Percentiles rank a stretch among this genome's conserved stretches.
These are phyloP conservation scores for Spodoptera exigua DNA, from an alignment of 2,888 invertebrate genomes.

Conservation along the genomic window DNA sequence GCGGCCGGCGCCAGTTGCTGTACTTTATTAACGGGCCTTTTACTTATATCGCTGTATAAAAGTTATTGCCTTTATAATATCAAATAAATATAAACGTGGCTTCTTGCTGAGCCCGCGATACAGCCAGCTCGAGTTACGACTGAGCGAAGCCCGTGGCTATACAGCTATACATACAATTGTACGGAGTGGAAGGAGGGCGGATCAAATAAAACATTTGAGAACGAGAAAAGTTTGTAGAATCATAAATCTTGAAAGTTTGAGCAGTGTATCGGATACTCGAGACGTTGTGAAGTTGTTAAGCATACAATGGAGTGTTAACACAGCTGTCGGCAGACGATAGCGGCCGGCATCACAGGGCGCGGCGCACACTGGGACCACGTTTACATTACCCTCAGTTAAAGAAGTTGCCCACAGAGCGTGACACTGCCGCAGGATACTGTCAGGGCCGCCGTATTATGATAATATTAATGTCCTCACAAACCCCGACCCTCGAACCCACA, in stretches of 20 bases:
- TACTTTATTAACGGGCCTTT: not conserved
- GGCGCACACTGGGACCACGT: slow-evolving; percentile 30
- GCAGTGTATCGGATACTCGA: not conserved
- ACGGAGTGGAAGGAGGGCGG: too few species aligned
- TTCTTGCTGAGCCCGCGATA: too few species aligned
- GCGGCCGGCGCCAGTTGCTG: too few species aligned
- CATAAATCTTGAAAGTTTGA: slow-evolving; percentile 10
- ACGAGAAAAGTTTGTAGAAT: slow-evolving; percentile 11
- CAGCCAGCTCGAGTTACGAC: too few species aligned
- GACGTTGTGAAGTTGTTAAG: slow-evolving; percentile 11
- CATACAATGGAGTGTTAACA: slow-evolving; percentile 3
- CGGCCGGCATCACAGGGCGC: slow-evolving; percentile 11
- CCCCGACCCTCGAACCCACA: too few species aligned
- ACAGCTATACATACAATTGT: slow-evolving; percentile 4
- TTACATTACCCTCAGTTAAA: slow-evolving; percentile 25
- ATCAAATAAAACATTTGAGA: slow-evolving; percentile 1
- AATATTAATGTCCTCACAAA: not conserved
- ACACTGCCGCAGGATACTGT: slow-evolving; percentile 9
- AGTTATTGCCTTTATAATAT: slow-evolving; percentile 3
- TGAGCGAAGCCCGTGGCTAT: too few species aligned
- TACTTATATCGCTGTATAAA: slow-evolving; percentile 13
- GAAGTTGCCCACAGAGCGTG: not conserved
- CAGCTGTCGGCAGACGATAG: slow-evolving; percentile 25
- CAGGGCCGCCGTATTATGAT: slow-evolving; percentile 2
- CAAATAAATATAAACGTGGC: slow-evolving; percentile 11